These are phyloP conservation scores for Sylvicola cinctus DNA, from an alignment of 2,888 invertebrate genomes.

Conservation along the genomic window DNA sequence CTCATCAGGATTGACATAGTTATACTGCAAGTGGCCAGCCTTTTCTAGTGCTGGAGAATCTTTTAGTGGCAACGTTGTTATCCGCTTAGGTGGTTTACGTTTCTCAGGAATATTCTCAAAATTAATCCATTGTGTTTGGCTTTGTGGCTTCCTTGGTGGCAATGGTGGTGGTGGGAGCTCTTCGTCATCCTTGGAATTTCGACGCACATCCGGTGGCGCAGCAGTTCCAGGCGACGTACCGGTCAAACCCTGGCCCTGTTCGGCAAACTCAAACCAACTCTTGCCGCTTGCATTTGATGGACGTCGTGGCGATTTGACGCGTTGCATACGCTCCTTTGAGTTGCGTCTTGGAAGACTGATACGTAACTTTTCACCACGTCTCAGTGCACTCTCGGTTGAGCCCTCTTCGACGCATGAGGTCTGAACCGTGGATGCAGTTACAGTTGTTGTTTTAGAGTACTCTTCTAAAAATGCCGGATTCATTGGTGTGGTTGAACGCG, in stretches of 20 bases:
- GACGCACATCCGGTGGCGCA: slow-evolving; percentile 1
- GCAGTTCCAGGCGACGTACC: background rate
- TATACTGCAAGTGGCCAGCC: slow-evolving; percentile 33
- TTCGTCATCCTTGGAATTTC: slow-evolving; percentile 8
- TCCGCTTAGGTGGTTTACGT: slow-evolving; percentile 59
- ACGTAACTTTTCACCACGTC: slow-evolving; percentile 39
- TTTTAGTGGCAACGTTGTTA: slow-evolving; percentile 54
- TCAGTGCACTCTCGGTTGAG: slow-evolving; percentile 9
- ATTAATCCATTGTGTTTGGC: slow-evolving; percentile 53
- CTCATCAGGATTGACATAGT: slow-evolving; percentile 71
- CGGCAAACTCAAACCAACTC: slow-evolving; percentile 41
- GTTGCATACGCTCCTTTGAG: slow-evolving; percentile 17
- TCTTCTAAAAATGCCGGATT: slow-evolving; percentile 50
- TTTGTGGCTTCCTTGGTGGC: slow-evolving; percentile 20
- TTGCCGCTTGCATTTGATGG: slow-evolving; percentile 27
- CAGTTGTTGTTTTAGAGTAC: slow-evolving; percentile 31
- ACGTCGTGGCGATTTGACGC: slow-evolving; percentile 30
- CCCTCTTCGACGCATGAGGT: no score
- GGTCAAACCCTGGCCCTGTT: slow-evolving; percentile 29
- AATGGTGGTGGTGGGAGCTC: slow-evolving; percentile 28
- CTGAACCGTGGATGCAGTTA: no score
- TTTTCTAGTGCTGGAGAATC: slow-evolving; percentile 17
- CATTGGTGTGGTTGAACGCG: slow-evolving; percentile 51
- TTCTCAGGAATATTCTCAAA: slow-evolving; percentile 73
- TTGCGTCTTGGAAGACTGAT: slow-evolving; percentile 46